Percentiles rank a stretch among this genome's conserved stretches.
Conservation (phyloP, 2,797 vertebrate genomes). For the Triplophysa bombifrons region DNA sequence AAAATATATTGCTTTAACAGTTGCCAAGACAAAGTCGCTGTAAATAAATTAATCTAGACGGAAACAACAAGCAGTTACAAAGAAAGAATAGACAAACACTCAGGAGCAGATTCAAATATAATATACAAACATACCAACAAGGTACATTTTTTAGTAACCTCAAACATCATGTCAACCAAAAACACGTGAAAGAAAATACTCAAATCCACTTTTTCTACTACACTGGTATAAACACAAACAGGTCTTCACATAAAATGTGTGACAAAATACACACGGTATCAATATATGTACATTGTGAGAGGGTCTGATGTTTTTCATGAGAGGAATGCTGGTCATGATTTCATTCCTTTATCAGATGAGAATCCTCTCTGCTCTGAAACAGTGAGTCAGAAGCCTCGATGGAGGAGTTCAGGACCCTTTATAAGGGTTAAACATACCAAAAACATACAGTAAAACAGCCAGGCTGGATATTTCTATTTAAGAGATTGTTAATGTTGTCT, state of each 20-base stretch:
- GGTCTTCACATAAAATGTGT: conserved; percentile 69
- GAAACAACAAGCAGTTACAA: conserved; percentile 83
- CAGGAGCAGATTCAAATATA: conserved; percentile 76
- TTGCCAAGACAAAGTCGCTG: conserved; percentile 81
- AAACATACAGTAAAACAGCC: neutral
- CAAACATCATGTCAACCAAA: conserved; percentile 72
- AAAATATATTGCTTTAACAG: conserved; percentile 92
- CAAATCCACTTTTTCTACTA: conserved; percentile 66
- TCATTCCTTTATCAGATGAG: no score
- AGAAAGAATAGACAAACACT: conserved; percentile 71
- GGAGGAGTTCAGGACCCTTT: neutral
- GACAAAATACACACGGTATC: conserved; percentile 71
- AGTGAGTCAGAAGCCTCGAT: neutral
- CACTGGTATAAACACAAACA: conserved; percentile 62
- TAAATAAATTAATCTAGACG: conserved; percentile 96
- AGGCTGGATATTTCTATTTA: neutral
- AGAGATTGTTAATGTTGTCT: neutral
- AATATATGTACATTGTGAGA: conserved; percentile 70
- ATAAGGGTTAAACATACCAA: neutral
- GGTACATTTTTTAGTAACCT: conserved; percentile 65
- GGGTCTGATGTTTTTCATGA: conserved; percentile 71
- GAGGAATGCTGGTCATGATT: conserved; percentile 69
- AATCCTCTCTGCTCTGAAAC: neutral
- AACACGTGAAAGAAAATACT: conserved; percentile 70
- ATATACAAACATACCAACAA: conserved; percentile 81